Evolutionary conservation across 2,113 vertebrate genomes (phyloP), one percentile per base, ranked within the genome.

Genomic region (Triplophysa siluroides): DNA sequence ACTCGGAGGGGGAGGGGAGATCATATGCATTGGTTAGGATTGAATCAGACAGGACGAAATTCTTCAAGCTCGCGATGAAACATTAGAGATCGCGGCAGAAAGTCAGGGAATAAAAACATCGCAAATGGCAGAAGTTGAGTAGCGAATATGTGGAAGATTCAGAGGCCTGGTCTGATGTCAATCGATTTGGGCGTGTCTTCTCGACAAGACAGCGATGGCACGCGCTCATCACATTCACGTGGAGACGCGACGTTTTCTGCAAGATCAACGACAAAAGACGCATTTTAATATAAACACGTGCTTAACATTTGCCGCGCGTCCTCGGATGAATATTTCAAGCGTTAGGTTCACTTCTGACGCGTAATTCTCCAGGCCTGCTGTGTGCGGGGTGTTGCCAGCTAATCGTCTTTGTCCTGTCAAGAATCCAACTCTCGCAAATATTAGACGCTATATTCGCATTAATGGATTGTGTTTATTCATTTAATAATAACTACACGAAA

Each of bases 1-100:
- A 93, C 86, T 91, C 84, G 67, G 86, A 69, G 87, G 81, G 73
- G 69, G 76, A 14, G 52, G 83, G 56, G 85, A 76, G 76, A 75
- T 80, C 86, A 90, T 92, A 92, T 90, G 91, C 92, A 92, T 91
- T 86, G 89, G 86, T 91, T 92, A 90, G 86, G 85, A 90, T 86
- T 88, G 88, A 91, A 90, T 89, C 88, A 85, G 84, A 86, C 89
- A 88, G 90, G 87, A 89, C 85, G 70, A 85, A 92, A 93, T 91
- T 92, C 90, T 89, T 91, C 73, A 85, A 87, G 82, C 76, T 88
- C 88, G 87, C 90, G 85, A 90, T 62, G 84, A 89, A 82, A 33
- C 82, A 84, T 88, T 83, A 76, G 85, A 76, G 81, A 84, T 81
- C 19, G 50, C 13, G 18, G 3, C 6, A 16, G 10, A 14, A 56